phyloP scores from a whole-genome alignment of 2,797 vertebrate species.

The Parauchenoglanis punctatus region DNA sequence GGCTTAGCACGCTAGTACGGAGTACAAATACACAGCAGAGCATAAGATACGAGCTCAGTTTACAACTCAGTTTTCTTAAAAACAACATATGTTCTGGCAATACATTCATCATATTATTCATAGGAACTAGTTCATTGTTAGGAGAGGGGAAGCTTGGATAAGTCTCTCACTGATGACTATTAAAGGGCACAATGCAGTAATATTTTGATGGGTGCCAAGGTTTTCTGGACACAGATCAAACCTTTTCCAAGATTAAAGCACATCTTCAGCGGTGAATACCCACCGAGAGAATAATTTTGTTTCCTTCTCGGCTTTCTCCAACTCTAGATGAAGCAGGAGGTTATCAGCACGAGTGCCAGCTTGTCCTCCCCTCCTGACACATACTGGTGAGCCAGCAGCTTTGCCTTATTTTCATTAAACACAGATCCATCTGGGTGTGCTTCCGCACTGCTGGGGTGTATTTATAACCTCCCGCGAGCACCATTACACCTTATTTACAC shows the following conservation, averaged over 20 bases:
- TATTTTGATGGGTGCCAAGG: neutral
- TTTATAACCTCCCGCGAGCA: constrained; percentile 35
- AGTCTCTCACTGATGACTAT: neutral
- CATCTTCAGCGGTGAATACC: constrained; percentile 25
- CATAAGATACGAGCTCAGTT: neutral
- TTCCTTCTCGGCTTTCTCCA: constrained; percentile 20
- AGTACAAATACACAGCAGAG: neutral
- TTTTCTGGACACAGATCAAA: constrained; percentile 11
- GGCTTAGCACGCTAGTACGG: neutral
- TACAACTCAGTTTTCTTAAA: neutral
- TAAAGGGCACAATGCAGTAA: neutral
- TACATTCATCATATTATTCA: neutral
- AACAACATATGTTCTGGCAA: neutral
- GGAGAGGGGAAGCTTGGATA: neutral
- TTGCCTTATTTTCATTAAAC: constrained; percentile 60
- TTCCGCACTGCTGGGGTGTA: constrained; percentile 30
- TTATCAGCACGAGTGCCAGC: constrained; percentile 41
- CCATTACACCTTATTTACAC: constrained; percentile 36
- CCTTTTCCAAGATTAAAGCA: constrained; percentile 13
- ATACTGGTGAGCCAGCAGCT: constrained; percentile 55
- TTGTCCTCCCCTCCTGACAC: constrained; percentile 30
- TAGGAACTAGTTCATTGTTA: neutral
- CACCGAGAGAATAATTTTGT: constrained; percentile 31
- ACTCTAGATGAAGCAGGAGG: constrained; percentile 13
- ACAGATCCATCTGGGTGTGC: constrained; percentile 58